These are phyloP conservation scores for Recurvirostra avosetta DNA, from an alignment of 2,113 vertebrate species.

Conservation along the genomic window DNA sequence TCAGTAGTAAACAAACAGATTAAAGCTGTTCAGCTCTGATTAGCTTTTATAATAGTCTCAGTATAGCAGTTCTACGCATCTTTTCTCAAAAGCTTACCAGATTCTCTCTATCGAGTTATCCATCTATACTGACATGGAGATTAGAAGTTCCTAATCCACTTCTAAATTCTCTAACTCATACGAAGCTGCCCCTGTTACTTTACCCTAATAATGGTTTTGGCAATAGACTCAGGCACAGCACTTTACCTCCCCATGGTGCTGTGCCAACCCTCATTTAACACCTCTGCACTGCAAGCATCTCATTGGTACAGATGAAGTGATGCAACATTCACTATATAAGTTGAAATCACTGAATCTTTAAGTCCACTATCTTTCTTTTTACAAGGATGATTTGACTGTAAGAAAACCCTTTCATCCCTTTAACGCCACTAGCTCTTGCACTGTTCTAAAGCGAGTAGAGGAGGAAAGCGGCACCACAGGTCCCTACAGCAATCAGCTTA, in stretches of 20 bases:
- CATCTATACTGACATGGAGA: background rate
- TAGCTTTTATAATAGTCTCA: background rate
- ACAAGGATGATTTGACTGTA: background rate
- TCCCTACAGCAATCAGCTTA: background rate
- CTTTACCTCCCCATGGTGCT: background rate
- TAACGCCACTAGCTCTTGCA: background rate
- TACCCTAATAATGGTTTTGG: background rate
- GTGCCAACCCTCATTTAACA: rapidly evolving
- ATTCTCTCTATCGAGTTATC: background rate
- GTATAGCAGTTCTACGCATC: background rate
- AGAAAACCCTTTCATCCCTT: background rate
- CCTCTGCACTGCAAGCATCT: background rate
- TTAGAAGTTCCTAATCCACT: constrained; percentile 6
- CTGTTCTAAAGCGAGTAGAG: background rate
- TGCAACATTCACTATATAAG: background rate
- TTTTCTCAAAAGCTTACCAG: background rate
- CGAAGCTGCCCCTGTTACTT: background rate
- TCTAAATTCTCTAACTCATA: background rate
- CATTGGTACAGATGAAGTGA: background rate
- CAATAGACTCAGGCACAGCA: background rate
- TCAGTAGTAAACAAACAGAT: background rate
- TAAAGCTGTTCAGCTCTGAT: constrained; percentile 13
- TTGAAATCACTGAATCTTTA: background rate
- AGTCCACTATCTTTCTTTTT: background rate
- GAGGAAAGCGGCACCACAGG: background rate